Base-by-base conservation (phyloP, 2,888 invertebrate species). In the Euproctis similis region DNA sequence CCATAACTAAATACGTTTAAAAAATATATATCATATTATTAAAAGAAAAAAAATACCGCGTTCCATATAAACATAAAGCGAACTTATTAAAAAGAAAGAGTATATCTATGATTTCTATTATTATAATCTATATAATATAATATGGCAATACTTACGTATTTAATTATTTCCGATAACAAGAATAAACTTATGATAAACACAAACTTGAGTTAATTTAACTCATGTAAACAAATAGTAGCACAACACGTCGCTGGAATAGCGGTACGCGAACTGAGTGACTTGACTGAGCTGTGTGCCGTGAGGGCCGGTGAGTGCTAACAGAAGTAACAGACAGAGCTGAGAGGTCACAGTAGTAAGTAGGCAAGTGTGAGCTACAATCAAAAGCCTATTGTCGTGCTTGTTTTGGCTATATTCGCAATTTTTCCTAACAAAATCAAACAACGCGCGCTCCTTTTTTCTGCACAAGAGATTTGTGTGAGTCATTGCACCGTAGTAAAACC, bases 401-500 rank as follows among this genome's bases (percentile, higher is more conserved):
- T 28, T 24, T 22, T 37, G 30, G 44, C 31, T 47, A 35, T 36
- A 33, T 43, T 36, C 26, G 29, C 35, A 34, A 30, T 39, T 21
- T 37, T 26, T 22, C 26, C 40, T 30, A 30, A 26, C 36, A 40
- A 32, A 38, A 39, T 9, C 16, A 32, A n/a, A n/a, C 39, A 36
- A 16, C 16, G 28, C 32, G 12, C 8, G 17, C 38, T 29, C n/a
- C n/a, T n/a, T 42, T 19, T 23, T 39, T 33, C 31, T 13, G 8
- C 23, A 14, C 26, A 1, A 17, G 3, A 6, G 46, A 42, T 37
- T 24, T 26, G 37, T 24, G 36, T 52, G 51, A 51, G 53, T 53
- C 53, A 52, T 44, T 49, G 49, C 37, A 40, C 46, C 32, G 42
- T 52, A 42, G 46, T 52, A 44, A 44, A 40, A 29, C 32, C 27